Base-by-base conservation (phyloP, 2,888 invertebrate genomes). In the Lasius platythorax region DNA sequence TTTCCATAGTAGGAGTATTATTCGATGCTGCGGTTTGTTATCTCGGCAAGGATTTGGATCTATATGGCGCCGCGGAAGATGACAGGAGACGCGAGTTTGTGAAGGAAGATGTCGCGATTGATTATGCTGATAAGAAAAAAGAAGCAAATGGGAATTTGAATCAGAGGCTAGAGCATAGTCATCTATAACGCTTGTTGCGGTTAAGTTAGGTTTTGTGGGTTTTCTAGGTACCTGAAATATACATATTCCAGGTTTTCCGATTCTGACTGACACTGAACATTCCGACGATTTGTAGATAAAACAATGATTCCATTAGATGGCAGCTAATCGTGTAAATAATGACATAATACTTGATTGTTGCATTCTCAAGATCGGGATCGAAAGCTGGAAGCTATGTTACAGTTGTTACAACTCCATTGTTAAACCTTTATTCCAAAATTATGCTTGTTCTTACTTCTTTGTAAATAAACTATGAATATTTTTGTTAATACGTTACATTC, bases 1-100 rank as follows among this genome's bases (percentile, higher is more conserved):
- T 97, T 61, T 96, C 96, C 18, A 89, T 95, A 0, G 90, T 96
- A 53, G 97, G 96, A 33, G 96, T 96, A 2, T 28, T 96, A n/a
- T 96, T 97, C 87, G 97, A 97, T 90, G 93, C 94, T 3, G 93
- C 96, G 1, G 96, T 97, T 3, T 97, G 97, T 95, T 96, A 96
- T 90, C 94, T 96, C 74, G 96, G 96, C 0, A 96, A 96, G 85
- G 94, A 96, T 93, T 93, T 97, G 84, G 96, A 96, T 91, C 95
- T 97, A 6, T 97, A 97, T 89, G 96, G 96, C 12, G 91, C 93
- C n/a, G 78, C 85, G 3, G 94, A 95, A 23, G 87, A 81, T 50
- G 94, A 95, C 85, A 93, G 85, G 83, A 91, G 93, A 43, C 92
- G 88, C 15, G 93, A 92, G 58, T 93, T 94, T 73, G 89, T 93